These are phyloP conservation scores for Drosophila testacea DNA, from an alignment of 2,888 invertebrate genomes.

Conservation along the genomic window DNA sequence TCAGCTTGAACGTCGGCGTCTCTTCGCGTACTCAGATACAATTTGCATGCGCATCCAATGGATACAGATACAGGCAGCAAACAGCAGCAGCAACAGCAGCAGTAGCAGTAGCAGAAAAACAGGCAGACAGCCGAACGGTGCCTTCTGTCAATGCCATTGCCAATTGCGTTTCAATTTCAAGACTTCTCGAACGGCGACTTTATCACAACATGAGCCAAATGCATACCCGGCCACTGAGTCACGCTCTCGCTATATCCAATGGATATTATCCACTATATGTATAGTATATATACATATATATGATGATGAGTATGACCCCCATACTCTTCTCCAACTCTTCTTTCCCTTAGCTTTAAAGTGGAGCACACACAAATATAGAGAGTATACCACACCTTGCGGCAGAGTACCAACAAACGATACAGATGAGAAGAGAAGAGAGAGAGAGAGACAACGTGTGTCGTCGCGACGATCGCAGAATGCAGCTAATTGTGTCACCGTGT, in stretches of 20 bases:
- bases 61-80: conserved; percentile 4
- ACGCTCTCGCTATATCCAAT: conserved; percentile 13
- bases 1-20: neutral
- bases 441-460: neutral
- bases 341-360: conserved; percentile 30
- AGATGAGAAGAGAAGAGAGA: conserved; percentile 3
- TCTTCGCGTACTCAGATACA: conserved; percentile 21
- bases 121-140: conserved; percentile 7
- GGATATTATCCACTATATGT: neutral
- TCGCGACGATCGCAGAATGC: conserved; percentile 16
- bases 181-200: conserved; percentile 21
- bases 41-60: conserved; percentile 35
- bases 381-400: conserved; percentile 1
- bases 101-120: neutral
- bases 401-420: conserved; percentile 13
- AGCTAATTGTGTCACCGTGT: conserved; percentile 62
- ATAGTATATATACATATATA: neutral
- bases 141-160: conserved; percentile 37
- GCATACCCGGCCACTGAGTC: conserved; percentile 52
- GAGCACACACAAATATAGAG: conserved; percentile 36
- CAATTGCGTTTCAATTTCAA: conserved; percentile 54
- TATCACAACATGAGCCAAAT: conserved; percentile 31
- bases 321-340: neutral
- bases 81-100: neutral
- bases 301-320: neutral